phyloP scores from a whole-genome alignment of 2,113 vertebrate genomes.

The Nannospalax galili region DNA sequence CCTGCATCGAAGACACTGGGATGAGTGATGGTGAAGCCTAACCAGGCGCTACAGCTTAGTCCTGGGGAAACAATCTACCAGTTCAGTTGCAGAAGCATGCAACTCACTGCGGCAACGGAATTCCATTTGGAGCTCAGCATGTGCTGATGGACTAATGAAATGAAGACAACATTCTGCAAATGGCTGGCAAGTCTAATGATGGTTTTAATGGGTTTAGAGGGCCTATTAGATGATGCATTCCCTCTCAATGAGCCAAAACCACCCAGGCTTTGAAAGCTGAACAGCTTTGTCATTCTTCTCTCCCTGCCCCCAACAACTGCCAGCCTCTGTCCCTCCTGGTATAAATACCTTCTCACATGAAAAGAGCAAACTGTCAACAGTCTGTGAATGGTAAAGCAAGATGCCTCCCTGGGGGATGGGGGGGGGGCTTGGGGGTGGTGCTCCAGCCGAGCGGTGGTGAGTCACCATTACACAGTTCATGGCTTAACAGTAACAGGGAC shows the following conservation, averaged over 20 bases:
- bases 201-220: constrained; percentile 37
- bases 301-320: neutral
- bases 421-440: too few relatives aligned
- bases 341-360: constrained; percentile 41
- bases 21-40: neutral
- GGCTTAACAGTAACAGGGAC: neutral
- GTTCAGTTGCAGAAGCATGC: neutral
- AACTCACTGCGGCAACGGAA: neutral
- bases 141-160: constrained; percentile 20
- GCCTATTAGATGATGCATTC: neutral
- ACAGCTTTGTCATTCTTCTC: neutral
- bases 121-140: constrained; percentile 65
- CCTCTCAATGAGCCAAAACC: constrained; percentile 2
- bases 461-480: neutral
- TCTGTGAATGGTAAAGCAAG: neutral
- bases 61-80: neutral
- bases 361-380: constrained; percentile 27
- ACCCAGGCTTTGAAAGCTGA: neutral
- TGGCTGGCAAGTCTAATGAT: constrained; percentile 46
- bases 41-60: neutral
- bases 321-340: neutral
- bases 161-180: constrained; percentile 15
- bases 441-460: neutral
- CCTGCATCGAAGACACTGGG: neutral
- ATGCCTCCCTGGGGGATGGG: too few relatives aligned